These are phyloP conservation scores for Ectropis crepuscularia DNA, from an alignment of 2,888 invertebrate species.

Conservation along the genomic window DNA sequence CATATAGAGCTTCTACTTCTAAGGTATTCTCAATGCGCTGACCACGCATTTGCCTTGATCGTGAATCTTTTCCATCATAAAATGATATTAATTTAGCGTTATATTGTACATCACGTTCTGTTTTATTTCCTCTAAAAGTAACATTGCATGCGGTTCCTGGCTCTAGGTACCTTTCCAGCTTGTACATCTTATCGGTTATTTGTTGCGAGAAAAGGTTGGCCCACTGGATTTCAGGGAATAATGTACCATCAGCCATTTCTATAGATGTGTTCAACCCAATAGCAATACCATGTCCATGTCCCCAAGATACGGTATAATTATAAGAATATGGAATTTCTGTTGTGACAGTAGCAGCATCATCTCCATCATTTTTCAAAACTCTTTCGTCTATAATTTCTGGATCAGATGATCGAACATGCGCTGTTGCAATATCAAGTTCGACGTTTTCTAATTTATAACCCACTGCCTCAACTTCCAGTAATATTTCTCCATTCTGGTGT, in stretches of 20 bases:
- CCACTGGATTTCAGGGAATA: constrained; percentile 88
- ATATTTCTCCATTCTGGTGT: constrained; percentile 88
- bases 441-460: constrained; percentile 90
- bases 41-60: constrained; percentile 86
- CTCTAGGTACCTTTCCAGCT: constrained; percentile 87
- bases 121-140: constrained; percentile 89
- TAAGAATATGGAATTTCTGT: constrained; percentile 90
- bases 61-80: constrained; percentile 86
- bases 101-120: constrained; percentile 90
- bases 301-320: constrained; percentile 90
- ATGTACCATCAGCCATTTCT: constrained; percentile 83
- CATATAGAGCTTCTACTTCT: constrained; percentile 89
- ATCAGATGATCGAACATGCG: constrained; percentile 76
- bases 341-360: constrained; percentile 86
- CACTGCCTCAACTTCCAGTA: constrained; percentile 92
- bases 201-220: constrained; percentile 84
- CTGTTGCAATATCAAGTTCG: constrained; percentile 83
- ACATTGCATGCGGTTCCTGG: constrained; percentile 94
- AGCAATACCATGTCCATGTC: constrained; percentile 89
- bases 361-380: constrained; percentile 81
- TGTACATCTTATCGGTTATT: constrained; percentile 81
- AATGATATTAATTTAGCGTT: constrained; percentile 88
- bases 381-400: constrained; percentile 82
- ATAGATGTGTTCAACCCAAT: constrained; percentile 89
- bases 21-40: constrained; percentile 87